Percentiles rank a stretch among this genome's conserved stretches.
Evolutionary conservation across 2,113 vertebrate genomes (phyloP).

Genomic region (Heterotis niloticus): DNA sequence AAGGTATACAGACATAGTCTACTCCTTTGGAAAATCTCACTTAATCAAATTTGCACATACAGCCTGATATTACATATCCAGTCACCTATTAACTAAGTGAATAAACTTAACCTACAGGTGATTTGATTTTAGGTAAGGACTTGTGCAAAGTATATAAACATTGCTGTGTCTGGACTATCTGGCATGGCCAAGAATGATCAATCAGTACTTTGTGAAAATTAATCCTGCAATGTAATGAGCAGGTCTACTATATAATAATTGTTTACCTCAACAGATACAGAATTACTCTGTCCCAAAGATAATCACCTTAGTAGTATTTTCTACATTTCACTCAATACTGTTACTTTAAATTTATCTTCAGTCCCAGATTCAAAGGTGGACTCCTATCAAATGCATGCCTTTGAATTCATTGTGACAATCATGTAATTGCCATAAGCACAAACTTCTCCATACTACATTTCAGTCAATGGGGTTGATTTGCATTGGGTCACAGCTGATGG

Average conservation of each 20-base stretch:
- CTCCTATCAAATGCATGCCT: background rate
- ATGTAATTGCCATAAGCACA: background rate
- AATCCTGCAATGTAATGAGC: background rate
- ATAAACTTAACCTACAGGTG: background rate
- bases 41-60: background rate
- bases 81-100: background rate
- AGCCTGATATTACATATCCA: background rate
- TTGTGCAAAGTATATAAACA: background rate
- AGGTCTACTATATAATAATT: too few species aligned
- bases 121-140: background rate
- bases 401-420: background rate
- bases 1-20: background rate
- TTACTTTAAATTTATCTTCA: background rate
- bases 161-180: background rate
- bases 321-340: background rate
- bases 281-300: background rate
- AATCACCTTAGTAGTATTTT: background rate
- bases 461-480: slow-evolving; percentile 26
- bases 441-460: background rate
- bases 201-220: background rate
- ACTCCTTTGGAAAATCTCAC: background rate
- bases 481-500: slow-evolving; percentile 16
- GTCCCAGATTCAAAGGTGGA: background rate
- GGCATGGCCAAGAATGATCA: background rate
- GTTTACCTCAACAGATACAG: background rate